Evolutionary conservation across 92 coral and sea anemone species (phyloP).

Genomic region (Umimayanthus chanpuru): DNA sequence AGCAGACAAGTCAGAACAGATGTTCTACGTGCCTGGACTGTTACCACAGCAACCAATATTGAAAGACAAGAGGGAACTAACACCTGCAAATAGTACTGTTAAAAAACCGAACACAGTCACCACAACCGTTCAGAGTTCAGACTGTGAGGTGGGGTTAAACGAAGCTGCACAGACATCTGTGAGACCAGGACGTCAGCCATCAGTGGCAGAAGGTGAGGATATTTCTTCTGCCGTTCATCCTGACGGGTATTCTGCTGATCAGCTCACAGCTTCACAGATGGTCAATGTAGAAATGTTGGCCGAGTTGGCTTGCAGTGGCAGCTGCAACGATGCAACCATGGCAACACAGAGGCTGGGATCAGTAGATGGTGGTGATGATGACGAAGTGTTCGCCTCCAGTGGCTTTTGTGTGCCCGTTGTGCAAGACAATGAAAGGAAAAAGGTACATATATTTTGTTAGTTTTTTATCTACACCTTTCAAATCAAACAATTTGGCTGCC

Average conservation of each 20-base stretch:
- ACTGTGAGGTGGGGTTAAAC: not conserved
- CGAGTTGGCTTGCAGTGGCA: conserved; percentile 66
- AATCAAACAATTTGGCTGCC: too few relatives aligned
- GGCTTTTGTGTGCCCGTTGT: conserved; percentile 85
- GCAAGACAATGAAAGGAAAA: conserved; percentile 39
- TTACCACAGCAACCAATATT: conserved; percentile 67
- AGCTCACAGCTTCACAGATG: conserved; percentile 80
- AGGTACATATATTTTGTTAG: conserved; percentile 46
- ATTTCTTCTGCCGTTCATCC: not conserved
- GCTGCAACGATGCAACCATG: conserved; percentile 44
- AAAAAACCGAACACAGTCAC: not conserved
- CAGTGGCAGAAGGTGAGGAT: not conserved
- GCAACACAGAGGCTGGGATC: conserved; percentile 47
- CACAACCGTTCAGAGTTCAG: not conserved
- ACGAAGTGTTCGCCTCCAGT: conserved; percentile 74
- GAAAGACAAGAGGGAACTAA: conserved; percentile 47
- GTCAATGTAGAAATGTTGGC: conserved; percentile 72
- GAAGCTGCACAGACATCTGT: not conserved
- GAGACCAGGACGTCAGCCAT: not conserved
- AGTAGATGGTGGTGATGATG: conserved; percentile 40
- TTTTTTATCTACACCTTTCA: not conserved
- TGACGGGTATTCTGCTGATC: conserved; percentile 26
- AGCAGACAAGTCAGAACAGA: conserved; percentile 1
- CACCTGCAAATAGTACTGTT: not conserved
- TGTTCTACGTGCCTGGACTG: conserved; percentile 82